These are phyloP conservation scores for Busseola fusca DNA, from an alignment of 2,888 invertebrate genomes.

Conservation along the genomic window DNA sequence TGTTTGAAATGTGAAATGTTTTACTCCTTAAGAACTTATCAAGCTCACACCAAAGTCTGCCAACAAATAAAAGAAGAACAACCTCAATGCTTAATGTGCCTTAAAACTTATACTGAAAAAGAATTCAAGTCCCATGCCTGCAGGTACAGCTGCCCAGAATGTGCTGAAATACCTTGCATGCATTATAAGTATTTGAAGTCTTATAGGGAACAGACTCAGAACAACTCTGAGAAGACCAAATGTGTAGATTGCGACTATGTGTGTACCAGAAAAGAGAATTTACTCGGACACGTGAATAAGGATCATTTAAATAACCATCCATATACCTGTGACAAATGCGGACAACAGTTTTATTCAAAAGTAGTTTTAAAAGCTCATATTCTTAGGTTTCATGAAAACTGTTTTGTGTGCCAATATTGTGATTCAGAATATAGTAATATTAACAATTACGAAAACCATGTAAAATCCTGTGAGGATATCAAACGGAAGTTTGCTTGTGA, in stretches of 20 bases:
- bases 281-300: conserved; percentile 73
- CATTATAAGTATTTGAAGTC: conserved; percentile 73
- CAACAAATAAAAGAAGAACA: conserved; percentile 8
- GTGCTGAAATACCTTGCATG: conserved; percentile 69
- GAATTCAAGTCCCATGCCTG: conserved; percentile 68
- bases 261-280: conserved; percentile 68
- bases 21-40: conserved; percentile 16
- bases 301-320: conserved; percentile 75
- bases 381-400: conserved; percentile 69
- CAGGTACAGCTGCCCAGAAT: conserved; percentile 71
- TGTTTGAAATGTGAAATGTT: conserved; percentile 41
- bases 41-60: conserved; percentile 26
- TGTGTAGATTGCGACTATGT: conserved; percentile 75
- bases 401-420: conserved; percentile 69
- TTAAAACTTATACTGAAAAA: conserved; percentile 62
- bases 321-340: conserved; percentile 72
- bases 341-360: conserved; percentile 74
- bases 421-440: conserved; percentile 68
- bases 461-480: conserved; percentile 62
- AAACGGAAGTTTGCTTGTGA: conserved; percentile 63
- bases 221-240: conserved; percentile 61
- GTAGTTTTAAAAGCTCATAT: conserved; percentile 65
- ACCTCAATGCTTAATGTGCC: conserved; percentile 70
- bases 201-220: conserved; percentile 70
- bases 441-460: conserved; percentile 63